Conservation (phyloP, 2,113 vertebrate species). For the Penelope pileata region DNA sequence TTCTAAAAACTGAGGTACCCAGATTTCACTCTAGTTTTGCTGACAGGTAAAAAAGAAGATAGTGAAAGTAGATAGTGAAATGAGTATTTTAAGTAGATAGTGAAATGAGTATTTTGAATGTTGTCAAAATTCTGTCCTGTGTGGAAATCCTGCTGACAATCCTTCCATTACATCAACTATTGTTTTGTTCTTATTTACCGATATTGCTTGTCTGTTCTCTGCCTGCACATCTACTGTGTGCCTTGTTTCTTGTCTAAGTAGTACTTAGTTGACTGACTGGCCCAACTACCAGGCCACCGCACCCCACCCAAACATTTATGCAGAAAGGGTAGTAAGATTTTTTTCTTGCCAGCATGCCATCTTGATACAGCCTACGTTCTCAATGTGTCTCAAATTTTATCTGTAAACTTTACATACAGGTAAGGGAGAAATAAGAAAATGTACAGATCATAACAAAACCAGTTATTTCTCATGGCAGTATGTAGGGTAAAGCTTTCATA, state of each 20-base stretch:
- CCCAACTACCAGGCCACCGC: not conserved
- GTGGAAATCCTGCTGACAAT: not conserved
- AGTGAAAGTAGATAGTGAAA: not conserved
- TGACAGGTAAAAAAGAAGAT: not conserved
- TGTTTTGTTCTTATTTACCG: not conserved
- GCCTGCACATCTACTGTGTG: not conserved
- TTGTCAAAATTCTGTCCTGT: not conserved
- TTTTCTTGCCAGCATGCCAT: not conserved
- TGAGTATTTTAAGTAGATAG: no score
- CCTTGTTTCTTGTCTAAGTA: not conserved
- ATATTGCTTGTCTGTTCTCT: not conserved
- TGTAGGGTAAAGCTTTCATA: not conserved
- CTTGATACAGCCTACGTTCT: not conserved
- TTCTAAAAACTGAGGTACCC: not conserved
- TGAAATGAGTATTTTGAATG: not conserved
- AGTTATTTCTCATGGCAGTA: not conserved
- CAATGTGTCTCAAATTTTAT: not conserved
- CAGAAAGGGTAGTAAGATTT: not conserved
- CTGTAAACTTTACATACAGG: not conserved
- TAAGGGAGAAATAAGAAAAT: not conserved
- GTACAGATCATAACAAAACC: not conserved
- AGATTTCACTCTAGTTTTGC: not conserved
- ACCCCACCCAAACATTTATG: not conserved
- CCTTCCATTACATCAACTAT: not conserved
- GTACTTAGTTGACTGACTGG: not conserved